Evolutionary conservation across 2,888 invertebrate species (phyloP).

Genomic region (Volucella zonaria): DNA sequence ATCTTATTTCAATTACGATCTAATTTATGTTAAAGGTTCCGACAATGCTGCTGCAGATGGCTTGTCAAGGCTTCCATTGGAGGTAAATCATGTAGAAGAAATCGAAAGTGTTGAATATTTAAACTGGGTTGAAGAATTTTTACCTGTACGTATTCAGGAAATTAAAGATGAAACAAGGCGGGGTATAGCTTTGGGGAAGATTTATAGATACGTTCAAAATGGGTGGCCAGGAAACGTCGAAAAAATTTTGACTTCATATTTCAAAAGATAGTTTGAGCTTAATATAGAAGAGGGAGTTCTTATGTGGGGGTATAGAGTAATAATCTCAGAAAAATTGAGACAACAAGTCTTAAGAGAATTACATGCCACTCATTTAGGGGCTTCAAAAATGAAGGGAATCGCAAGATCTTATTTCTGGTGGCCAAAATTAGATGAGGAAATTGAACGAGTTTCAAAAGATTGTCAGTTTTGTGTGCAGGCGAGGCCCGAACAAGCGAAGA

Average conservation of each 20-base stretch:
- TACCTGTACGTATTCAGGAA: constrained; percentile 7
- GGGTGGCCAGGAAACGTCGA: constrained; percentile 7
- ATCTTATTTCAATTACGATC: no score
- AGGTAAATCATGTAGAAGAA: background rate
- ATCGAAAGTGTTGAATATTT: constrained; percentile 3
- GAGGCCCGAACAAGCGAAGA: background rate
- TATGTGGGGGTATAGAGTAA: background rate
- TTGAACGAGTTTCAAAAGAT: constrained; percentile 6
- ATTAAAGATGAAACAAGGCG: background rate
- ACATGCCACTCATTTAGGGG: no score
- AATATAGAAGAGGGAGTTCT: constrained; percentile 19
- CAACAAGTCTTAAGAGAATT: no score
- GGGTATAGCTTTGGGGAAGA: background rate
- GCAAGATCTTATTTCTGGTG: constrained; percentile 12
- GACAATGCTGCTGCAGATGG: background rate
- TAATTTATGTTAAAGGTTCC: no score
- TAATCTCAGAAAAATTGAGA: no score
- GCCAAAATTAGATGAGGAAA: constrained; percentile 13
- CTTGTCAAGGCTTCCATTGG: constrained; percentile 11
- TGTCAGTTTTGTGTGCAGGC: background rate
- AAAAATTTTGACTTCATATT: background rate
- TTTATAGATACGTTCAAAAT: constrained; percentile 15
- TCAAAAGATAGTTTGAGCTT: no score
- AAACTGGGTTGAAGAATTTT: constrained; percentile 5
- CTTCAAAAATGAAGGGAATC: background rate